Percentiles rank a stretch among this genome's conserved stretches.
Conservation (phyloP, 2,888 invertebrate genomes). For the Heliconius erato region DNA sequence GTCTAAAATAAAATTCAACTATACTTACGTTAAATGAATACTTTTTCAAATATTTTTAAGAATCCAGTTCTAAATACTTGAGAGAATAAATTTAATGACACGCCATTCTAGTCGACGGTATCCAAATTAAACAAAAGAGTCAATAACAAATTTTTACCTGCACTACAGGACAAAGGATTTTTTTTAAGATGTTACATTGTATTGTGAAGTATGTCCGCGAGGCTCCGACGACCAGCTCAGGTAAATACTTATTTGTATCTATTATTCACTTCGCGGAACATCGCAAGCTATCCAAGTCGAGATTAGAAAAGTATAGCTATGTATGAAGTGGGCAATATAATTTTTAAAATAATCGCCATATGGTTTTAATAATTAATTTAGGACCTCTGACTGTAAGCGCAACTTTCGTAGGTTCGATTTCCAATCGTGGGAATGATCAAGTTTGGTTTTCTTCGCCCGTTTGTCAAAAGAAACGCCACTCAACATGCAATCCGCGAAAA, state of each 20-base stretch:
- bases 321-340: neutral
- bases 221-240: slow-evolving; percentile 39
- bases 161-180: slow-evolving; percentile 68
- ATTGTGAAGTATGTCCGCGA: slow-evolving; percentile 40
- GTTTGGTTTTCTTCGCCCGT: too few relatives aligned
- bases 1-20: too few relatives aligned
- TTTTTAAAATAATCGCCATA: neutral
- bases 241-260: slow-evolving; percentile 36
- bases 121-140: slow-evolving; percentile 52
- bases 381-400: too few relatives aligned
- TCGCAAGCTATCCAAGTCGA: neutral
- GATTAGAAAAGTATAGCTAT: slow-evolving; percentile 20
- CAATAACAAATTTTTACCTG: slow-evolving; percentile 76
- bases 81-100: neutral
- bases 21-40: neutral
- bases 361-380: neutral
- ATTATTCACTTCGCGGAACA: neutral
- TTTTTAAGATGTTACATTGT: slow-evolving; percentile 57
- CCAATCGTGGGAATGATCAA: too few relatives aligned
- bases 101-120: slow-evolving; percentile 17
- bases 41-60: slow-evolving; percentile 1
- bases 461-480: too few relatives aligned
- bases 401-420: too few relatives aligned
- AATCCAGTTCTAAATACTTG: neutral
- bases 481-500: too few relatives aligned